phyloP scores from a whole-genome alignment of 2,113 vertebrate species.

The Myotis brandtii region DNA sequence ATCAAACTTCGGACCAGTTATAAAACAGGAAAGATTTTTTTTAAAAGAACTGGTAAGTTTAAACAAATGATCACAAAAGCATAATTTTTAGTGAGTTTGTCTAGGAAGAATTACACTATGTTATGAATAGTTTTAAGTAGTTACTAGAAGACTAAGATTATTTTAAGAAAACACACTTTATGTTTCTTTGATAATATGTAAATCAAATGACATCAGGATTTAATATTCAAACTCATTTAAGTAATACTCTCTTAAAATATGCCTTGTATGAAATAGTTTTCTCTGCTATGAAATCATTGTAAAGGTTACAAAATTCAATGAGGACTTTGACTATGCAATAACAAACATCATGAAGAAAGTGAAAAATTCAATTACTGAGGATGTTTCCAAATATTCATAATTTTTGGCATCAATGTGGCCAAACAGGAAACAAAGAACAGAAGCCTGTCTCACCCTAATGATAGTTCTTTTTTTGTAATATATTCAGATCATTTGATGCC shows the following conservation, averaged over 20 bases:
- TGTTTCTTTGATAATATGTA: slow-evolving; percentile 68
- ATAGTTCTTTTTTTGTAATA: slow-evolving; percentile 23
- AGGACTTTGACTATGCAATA: slow-evolving; percentile 1
- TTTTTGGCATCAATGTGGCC: slow-evolving; percentile 56
- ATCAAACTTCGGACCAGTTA: slow-evolving; percentile 8
- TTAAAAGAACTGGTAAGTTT: not conserved
- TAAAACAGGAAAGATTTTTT: not conserved
- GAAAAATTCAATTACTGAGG: slow-evolving; percentile 51
- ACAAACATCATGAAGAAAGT: slow-evolving; percentile 58
- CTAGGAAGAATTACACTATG: not conserved
- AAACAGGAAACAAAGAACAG: slow-evolving; percentile 58
- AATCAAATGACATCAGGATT: slow-evolving; percentile 61
- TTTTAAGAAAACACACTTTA: slow-evolving; percentile 55
- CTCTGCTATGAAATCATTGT: slow-evolving; percentile 43
- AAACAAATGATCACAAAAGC: slow-evolving; percentile 46
- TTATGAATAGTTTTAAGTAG: slow-evolving; percentile 43
- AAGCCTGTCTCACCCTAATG: slow-evolving; percentile 26
- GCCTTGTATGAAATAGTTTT: not conserved
- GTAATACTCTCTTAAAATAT: slow-evolving; percentile 65
- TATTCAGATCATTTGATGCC: slow-evolving; percentile 1
- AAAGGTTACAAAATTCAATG: slow-evolving; percentile 53
- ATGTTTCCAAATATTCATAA: slow-evolving; percentile 74
- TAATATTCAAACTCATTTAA: slow-evolving; percentile 59
- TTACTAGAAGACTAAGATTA: slow-evolving; percentile 63
- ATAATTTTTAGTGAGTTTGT: slow-evolving; percentile 20